Evolutionary conservation across 1,140 invertebrate species (phyloP).

Genomic region (Brachionus koreanus): DNA sequence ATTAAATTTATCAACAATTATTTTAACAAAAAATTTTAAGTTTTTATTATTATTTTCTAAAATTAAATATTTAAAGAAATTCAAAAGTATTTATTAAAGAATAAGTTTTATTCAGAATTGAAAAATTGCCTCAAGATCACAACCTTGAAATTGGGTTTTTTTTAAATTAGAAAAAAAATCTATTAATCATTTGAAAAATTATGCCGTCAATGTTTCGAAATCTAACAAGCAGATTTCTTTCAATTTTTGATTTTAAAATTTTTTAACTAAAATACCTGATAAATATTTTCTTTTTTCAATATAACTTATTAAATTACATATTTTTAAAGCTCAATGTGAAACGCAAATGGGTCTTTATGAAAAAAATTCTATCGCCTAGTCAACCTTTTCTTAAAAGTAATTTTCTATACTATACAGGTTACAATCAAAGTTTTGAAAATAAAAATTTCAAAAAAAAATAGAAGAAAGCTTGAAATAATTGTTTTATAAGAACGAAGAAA

Average conservation of each 20-base stretch:
- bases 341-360: too few species aligned
- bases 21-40: too few species aligned
- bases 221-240: not conserved
- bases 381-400: not conserved
- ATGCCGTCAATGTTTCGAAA: not conserved
- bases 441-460: not conserved
- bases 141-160: too few species aligned
- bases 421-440: not conserved
- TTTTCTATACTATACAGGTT: not conserved
- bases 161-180: too few species aligned
- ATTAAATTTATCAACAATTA: too few species aligned
- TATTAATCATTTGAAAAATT: not conserved
- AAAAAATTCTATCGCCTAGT: not conserved
- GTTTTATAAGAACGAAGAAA: not conserved
- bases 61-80: not conserved
- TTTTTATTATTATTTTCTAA: not conserved
- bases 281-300: not conserved
- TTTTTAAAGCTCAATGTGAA: too few species aligned
- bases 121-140: not conserved
- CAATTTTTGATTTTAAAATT: not conserved
- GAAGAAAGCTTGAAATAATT: not conserved
- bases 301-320: too few species aligned
- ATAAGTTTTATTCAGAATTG: not conserved
- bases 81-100: not conserved
- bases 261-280: not conserved